phyloP scores from a whole-genome alignment of 2,113 vertebrate species.

The Neofelis nebulosa region DNA sequence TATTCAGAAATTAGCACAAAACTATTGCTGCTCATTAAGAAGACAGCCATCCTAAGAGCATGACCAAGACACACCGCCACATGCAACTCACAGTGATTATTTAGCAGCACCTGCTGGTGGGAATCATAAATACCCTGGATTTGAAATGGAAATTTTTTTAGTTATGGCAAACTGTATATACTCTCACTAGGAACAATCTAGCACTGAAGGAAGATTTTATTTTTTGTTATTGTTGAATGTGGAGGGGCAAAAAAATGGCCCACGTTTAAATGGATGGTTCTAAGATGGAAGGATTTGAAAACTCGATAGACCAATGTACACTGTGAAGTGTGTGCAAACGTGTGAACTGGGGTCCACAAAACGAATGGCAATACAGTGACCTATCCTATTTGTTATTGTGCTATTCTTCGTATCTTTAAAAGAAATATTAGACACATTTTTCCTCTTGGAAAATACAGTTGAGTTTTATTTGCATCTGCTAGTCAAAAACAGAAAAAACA shows the following conservation, averaged over 20 bases:
- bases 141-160: constrained; percentile 42
- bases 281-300: not conserved
- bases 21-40: not conserved
- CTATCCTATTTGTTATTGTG: not conserved
- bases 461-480: not conserved
- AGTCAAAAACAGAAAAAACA: not conserved
- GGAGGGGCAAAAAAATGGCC: not conserved
- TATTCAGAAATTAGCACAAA: not conserved
- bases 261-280: not conserved
- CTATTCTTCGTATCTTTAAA: not conserved
- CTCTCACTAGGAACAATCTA: not conserved
- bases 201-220: not conserved
- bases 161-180: not conserved
- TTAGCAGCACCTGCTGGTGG: constrained; percentile 76
- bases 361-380: not conserved
- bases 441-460: not conserved
- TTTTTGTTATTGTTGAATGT: not conserved
- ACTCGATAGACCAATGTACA: too few relatives aligned
- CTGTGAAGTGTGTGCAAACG: not conserved
- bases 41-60: not conserved
- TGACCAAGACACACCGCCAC: too few relatives aligned
- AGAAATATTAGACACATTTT: not conserved
- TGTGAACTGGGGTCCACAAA: not conserved
- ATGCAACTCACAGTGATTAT: not conserved
- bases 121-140: not conserved